Base-by-base conservation (phyloP, 2,888 invertebrate species). In the Hydrotaea diabolus region DNA sequence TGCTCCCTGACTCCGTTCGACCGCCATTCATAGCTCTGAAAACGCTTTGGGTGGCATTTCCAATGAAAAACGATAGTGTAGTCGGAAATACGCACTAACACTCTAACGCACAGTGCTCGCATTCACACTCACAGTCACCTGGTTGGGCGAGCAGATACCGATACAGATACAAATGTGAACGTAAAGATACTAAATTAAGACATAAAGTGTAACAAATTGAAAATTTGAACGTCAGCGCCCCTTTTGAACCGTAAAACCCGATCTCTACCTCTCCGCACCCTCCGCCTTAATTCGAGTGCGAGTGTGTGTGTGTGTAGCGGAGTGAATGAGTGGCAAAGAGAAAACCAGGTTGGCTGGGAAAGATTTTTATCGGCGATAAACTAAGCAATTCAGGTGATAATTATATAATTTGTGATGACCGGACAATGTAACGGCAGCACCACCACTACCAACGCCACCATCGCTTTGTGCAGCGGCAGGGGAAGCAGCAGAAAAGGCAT, bases 361-460 rank as follows among this genome's bases (percentile, higher is more conserved):
- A 88, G 90, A 90, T 89, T 87, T 87, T 87, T 86, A 88, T 88
- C 87, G 82, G 66, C 87, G 90, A 90, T 90, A 89, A 89, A 90
- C 90, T 72, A 88, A 88, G 88, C 88, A 89, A 87, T 89, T 89
- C 89, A 90, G 90, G 90, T 90, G 90, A 90, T 90, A 90, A 90
- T 90, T 90, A 90, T 89, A 88, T 90, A 90, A 90, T 90, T 90
- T 90, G 90, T 90, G 90, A 89, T 89, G 90, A 90, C 89, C 88
- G 89, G 89, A 90, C 89, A 90, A 88, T 74, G 79, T 85, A 80
- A 79, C 76, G 74, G 62, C 69, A 66, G 53, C 76, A 43, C 53
- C 39, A 43, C 53, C 49, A 72, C 15, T 39, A 53, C 23, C 59
- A 31, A 13, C 21, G 23, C 19, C 71, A 53, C 77, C 76, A 76